Base-by-base conservation (phyloP, 1,140 invertebrate genomes). In the Orchestia grillus region DNA sequence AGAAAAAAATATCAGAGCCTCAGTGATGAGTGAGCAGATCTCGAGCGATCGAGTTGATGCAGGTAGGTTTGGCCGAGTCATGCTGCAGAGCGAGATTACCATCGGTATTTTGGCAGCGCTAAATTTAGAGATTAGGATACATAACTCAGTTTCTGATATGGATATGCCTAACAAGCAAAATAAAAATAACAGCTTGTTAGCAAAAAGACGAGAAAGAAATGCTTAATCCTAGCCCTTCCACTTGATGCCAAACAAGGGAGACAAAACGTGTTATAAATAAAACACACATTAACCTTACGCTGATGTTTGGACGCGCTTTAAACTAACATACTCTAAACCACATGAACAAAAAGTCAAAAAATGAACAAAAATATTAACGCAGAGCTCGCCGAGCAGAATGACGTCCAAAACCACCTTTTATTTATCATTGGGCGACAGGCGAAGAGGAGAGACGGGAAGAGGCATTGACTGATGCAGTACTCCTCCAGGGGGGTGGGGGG, bases 31-130 rank as follows among this genome's bases (percentile, higher is more conserved):
- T 77, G 62, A 77, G 28, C 62, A 77, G 62, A 77, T 3, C 62
- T 1, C 62, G 62, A 77, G 62, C 11, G 62, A 53, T 95, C 57
- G 94, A 41, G 94, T 95, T 95, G 11, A 95, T 47, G 57, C 47
- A 44, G 92, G n/a, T 62, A 36, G 36, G 94, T 62, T 95, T 42
- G 44, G 57, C 45, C 41, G 43, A 62, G n/a, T 47, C 94, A 53
- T 95, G 94, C 40, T 53, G 94, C 41, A 62, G 94, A 0, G 41
- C 3, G 36, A 77, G 62, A 77, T 36, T 77, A 28, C 28, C 28
- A 77, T 77, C 15, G 28, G 62, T 77, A 36, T 77, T 77, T 36
- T 77, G 28, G 62, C 28, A 77, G 62, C 62, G 28, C 11, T 36
- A 77, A 77, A 77, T 77, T 77, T n/a, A 15, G 3, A 36, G 1